Evolutionary conservation across 2,888 invertebrate species (phyloP).

Genomic region (Uropetala carovei): DNA sequence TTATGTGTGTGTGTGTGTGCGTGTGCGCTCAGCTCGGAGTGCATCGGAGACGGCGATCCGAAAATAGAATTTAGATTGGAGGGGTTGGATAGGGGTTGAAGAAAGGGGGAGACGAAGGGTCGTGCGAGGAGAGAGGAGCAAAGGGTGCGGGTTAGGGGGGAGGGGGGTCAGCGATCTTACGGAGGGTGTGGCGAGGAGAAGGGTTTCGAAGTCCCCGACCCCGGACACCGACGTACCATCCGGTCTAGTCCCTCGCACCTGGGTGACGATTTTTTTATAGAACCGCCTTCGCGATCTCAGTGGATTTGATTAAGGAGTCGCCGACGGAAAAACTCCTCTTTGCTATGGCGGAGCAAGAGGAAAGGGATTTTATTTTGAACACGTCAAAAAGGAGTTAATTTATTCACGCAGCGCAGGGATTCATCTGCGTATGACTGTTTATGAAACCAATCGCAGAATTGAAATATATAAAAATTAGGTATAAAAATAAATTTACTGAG

Average conservation of each 20-base stretch:
- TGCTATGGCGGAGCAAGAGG: background rate
- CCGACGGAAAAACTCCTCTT: background rate
- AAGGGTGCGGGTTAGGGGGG: background rate
- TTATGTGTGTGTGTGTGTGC: background rate
- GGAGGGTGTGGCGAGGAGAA: background rate
- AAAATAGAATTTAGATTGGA: constrained; percentile 63
- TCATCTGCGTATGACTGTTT: too few species aligned
- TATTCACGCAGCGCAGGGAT: too few species aligned
- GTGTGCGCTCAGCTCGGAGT: background rate
- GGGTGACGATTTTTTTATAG: background rate
- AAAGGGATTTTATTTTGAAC: background rate
- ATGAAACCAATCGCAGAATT: too few species aligned
- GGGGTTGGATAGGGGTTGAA: constrained; percentile 44
- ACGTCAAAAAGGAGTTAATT: background rate
- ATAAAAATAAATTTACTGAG: too few species aligned
- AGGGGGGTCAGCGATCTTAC: constrained; percentile 56
- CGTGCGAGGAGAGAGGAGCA: background rate
- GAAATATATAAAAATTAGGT: too few species aligned
- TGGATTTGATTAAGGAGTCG: background rate
- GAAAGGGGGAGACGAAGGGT: background rate
- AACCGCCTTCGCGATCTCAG: background rate
- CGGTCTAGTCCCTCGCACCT: constrained; percentile 50
- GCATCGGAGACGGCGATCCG: constrained; percentile 56
- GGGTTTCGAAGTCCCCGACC: background rate
- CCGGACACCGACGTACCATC: constrained; percentile 50